Percentiles rank a stretch among this genome's conserved stretches.
Evolutionary conservation across 2,888 invertebrate genomes (phyloP).

Genomic region (Zhuqinia jingwanae): DNA sequence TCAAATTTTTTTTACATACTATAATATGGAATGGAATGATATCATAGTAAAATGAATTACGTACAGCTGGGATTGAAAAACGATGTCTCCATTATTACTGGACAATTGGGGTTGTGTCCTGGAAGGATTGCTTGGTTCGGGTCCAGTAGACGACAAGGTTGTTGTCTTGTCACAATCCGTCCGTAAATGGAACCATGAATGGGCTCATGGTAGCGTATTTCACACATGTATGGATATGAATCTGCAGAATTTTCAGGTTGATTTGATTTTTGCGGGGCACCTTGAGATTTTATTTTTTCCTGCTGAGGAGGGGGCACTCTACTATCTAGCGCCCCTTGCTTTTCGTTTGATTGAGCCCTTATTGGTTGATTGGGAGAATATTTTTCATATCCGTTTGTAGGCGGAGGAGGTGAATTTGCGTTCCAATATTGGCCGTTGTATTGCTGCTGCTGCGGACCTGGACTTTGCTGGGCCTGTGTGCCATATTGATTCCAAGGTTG

Average conservation of each 20-base stretch:
- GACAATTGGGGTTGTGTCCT: constrained; percentile 48
- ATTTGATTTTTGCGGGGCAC: not conserved
- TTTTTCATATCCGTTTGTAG: constrained; percentile 23
- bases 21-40: too few relatives aligned
- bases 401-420: constrained; percentile 4
- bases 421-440: not conserved
- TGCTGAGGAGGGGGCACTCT: not conserved
- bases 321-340: too few relatives aligned
- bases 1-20: too few relatives aligned
- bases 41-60: not conserved
- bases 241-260: not conserved
- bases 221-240: constrained; percentile 50
- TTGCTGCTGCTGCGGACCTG: not conserved
- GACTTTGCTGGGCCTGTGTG: not conserved
- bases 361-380: constrained; percentile 38
- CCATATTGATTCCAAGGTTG: not conserved
- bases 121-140: constrained; percentile 1
- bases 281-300: not conserved
- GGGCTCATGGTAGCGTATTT: constrained; percentile 59
- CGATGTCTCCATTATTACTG: constrained; percentile 60
- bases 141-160: constrained; percentile 50
- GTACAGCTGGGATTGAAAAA: constrained; percentile 60
- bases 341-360: too few relatives aligned
- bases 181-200: constrained; percentile 59
- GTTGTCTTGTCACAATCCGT: constrained; percentile 43